phyloP scores from a whole-genome alignment of 2,113 vertebrate species.

The Picathartes gymnocephalus region DNA sequence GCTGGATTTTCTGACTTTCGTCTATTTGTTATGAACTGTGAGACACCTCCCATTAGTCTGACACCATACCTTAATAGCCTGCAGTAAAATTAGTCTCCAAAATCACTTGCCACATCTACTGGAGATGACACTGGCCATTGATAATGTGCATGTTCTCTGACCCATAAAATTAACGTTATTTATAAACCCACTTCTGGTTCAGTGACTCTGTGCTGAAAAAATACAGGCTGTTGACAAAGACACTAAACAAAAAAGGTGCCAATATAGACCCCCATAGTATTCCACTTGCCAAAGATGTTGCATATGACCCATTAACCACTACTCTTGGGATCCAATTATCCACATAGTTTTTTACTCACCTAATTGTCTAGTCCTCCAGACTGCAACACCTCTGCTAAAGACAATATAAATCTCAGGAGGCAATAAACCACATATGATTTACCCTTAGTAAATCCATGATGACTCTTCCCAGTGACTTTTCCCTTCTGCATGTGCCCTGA shows the following conservation, averaged over 20 bases:
- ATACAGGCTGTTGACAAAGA: not conserved
- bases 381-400: not conserved
- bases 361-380: not conserved
- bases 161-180: not conserved
- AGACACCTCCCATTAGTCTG: not conserved
- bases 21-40: not conserved
- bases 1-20: not conserved
- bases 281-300: not conserved
- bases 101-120: not conserved
- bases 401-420: not conserved
- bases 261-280: fast-evolving
- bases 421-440: not conserved
- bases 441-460: not conserved
- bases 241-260: not conserved
- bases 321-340: not conserved
- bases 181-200: not conserved
- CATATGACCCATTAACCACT: not conserved
- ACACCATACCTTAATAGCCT: not conserved
- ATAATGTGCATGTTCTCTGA: not conserved
- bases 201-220: not conserved
- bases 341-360: not conserved
- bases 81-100: not conserved
- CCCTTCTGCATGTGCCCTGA: not conserved
- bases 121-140: not conserved
- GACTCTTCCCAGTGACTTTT: not conserved